Evolutionary conservation across 2,113 vertebrate genomes (phyloP).

Genomic region (Varanus salvator): DNA sequence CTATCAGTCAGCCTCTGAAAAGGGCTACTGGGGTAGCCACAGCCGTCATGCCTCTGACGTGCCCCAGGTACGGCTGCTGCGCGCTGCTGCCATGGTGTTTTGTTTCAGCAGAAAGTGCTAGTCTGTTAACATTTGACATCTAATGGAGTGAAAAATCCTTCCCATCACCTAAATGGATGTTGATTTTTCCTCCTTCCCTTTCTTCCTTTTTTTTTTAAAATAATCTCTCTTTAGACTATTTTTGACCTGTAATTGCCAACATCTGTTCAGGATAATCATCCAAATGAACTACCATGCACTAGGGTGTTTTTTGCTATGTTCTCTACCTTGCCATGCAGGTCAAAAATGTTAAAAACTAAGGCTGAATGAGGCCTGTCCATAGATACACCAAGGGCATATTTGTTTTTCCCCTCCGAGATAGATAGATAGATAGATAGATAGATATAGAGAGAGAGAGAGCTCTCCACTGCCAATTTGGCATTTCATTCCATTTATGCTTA

Average conservation of each 20-base stretch:
- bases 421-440: no score
- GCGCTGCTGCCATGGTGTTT: not conserved
- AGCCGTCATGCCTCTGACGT: not conserved
- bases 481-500: not conserved
- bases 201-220: not conserved
- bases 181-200: conserved; percentile 2
- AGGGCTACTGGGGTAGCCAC: not conserved
- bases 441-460: no score
- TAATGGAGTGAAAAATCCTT: conserved; percentile 2
- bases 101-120: not conserved
- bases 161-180: conserved; percentile 15
- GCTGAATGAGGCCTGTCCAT: conserved; percentile 81
- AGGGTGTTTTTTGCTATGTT: conserved; percentile 48
- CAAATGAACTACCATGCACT: conserved; percentile 77
- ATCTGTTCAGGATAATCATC: conserved; percentile 78
- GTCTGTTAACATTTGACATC: not conserved
- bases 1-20: conserved; percentile 5
- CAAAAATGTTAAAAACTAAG: conserved; percentile 84
- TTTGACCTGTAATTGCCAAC: conserved; percentile 70
- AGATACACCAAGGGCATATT: conserved; percentile 62
- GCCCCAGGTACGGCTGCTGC: not conserved
- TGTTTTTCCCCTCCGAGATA: not conserved
- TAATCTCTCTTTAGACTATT: conserved; percentile 13
- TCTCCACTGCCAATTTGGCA: no score
- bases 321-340: conserved; percentile 85